phyloP scores from a whole-genome alignment of 2,797 vertebrate species.

The Leucoraja ocellata region DNA sequence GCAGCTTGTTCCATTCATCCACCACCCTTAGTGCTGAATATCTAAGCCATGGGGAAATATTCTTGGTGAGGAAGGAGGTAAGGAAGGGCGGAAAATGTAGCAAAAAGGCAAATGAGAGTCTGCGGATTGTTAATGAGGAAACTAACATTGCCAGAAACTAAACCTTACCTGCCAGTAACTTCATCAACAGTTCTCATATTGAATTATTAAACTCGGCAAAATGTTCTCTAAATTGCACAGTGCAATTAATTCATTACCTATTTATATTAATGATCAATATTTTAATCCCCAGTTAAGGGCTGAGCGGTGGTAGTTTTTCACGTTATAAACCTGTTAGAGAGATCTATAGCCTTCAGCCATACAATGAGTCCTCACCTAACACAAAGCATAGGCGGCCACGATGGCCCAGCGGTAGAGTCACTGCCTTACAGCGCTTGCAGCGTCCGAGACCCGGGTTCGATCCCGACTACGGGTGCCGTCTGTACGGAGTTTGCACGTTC shows the following conservation, averaged over 20 bases:
- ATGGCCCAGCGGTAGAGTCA: no score
- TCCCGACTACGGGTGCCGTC: no score
- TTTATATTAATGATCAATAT: neutral
- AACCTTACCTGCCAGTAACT: neutral
- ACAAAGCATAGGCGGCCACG: neutral
- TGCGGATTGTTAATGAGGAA: neutral
- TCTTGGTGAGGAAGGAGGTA: no score
- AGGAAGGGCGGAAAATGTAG: no score
- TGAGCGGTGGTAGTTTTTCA: neutral
- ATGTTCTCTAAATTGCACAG: neutral
- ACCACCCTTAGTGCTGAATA: no score
- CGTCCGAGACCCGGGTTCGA: no score
- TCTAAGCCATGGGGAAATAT: no score
- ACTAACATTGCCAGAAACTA: neutral
- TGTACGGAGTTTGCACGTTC: no score
- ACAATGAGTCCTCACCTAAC: no score
- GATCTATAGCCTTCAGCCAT: neutral
- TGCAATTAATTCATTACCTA: constrained; percentile 15
- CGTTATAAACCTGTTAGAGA: neutral
- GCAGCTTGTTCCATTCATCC: no score
- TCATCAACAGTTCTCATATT: neutral
- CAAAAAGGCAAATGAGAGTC: no score
- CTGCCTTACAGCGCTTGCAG: no score
- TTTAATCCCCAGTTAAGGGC: neutral
- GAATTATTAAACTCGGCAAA: neutral